phyloP scores from a whole-genome alignment of 2,888 invertebrate genomes.

The Toxonevra muliebris region DNA sequence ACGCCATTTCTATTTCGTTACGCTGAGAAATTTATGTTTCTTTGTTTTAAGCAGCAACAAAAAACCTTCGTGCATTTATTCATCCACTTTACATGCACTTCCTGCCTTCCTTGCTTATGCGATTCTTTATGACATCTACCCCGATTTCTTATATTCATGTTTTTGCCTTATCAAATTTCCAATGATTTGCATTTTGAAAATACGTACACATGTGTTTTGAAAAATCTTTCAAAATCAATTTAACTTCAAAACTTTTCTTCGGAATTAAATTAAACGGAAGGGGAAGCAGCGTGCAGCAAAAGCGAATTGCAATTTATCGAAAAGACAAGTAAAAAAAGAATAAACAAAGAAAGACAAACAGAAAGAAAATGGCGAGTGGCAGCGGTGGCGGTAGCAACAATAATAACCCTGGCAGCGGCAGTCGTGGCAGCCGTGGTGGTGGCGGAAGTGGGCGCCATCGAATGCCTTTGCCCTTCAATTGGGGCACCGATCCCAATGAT shows the following conservation, averaged over 20 bases:
- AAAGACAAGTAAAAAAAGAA: slow-evolving; percentile 22
- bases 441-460: slow-evolving; percentile 28
- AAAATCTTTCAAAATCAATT: slow-evolving; percentile 18
- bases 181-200: too few relatives aligned
- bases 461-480: slow-evolving; percentile 26
- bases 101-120: slow-evolving; percentile 20
- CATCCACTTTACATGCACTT: slow-evolving; percentile 36
- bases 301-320: slow-evolving; percentile 16
- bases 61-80: slow-evolving; percentile 28
- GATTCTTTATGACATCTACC: slow-evolving; percentile 11
- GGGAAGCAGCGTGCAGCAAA: neutral
- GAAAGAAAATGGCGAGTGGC: slow-evolving; percentile 47
- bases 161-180: slow-evolving; percentile 3
- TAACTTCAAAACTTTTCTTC: slow-evolving; percentile 18
- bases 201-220: slow-evolving; percentile 30
- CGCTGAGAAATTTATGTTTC: too few relatives aligned
- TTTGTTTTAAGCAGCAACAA: too few relatives aligned
- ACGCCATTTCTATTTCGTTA: slow-evolving; percentile 47
- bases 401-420: neutral
- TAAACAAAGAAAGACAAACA: slow-evolving; percentile 15
- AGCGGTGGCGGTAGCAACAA: slow-evolving; percentile 32
- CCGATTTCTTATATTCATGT: slow-evolving; percentile 10
- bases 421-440: slow-evolving; percentile 31
- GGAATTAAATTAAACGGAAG: neutral
- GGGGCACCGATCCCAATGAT: slow-evolving; percentile 29